Conservation (phyloP, 2,113 vertebrate species). For the Psophia crepitans region DNA sequence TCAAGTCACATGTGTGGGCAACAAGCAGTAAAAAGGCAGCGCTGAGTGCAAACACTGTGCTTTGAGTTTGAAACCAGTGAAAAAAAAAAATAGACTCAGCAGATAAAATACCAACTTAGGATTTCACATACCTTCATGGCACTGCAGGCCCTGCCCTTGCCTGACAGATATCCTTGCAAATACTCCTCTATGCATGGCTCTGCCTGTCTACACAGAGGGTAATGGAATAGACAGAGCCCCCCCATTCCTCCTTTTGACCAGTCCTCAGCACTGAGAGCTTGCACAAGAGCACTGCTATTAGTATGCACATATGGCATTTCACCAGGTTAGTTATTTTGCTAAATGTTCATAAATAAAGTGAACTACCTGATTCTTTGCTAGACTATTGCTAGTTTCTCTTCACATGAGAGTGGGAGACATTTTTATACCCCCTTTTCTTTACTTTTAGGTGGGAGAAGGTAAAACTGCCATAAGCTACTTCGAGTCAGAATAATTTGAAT, state of each 20-base stretch:
- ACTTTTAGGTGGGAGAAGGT: neutral
- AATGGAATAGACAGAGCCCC: neutral
- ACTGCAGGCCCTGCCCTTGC: neutral
- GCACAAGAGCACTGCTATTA: neutral
- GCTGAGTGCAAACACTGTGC: neutral
- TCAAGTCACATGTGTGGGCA: conserved; percentile 33
- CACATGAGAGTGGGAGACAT: neutral
- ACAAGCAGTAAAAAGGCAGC: conserved; percentile 39
- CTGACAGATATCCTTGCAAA: neutral
- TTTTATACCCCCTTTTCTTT: neutral
- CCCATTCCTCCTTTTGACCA: neutral
- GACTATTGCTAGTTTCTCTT: neutral
- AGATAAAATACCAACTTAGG: neutral
- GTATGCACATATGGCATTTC: neutral
- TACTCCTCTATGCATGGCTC: neutral
- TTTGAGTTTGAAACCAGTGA: neutral
- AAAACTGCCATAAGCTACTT: neutral
- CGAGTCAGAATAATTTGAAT: neutral
- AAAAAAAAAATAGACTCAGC: neutral
- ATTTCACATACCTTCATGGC: neutral
- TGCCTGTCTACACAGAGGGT: neutral
- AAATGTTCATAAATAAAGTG: neutral
- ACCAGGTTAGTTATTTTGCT: neutral
- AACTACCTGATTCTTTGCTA: neutral
- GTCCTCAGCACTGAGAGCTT: neutral